These are phyloP conservation scores for Crepidodera aurea DNA, from an alignment of 2,888 invertebrate species.

Conservation along the genomic window DNA sequence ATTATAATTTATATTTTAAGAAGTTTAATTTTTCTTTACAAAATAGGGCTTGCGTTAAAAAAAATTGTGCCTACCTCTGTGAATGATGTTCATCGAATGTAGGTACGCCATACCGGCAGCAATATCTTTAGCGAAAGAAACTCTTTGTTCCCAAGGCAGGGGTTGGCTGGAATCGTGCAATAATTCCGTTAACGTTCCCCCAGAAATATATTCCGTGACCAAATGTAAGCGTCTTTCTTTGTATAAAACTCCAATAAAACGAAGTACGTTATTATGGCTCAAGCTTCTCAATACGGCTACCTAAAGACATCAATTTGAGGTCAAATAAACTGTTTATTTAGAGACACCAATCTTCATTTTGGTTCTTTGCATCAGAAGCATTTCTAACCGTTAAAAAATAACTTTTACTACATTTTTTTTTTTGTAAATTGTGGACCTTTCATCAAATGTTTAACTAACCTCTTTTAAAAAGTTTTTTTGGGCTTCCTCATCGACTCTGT, in stretches of 20 bases:
- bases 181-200: conserved; percentile 87
- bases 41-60: too few relatives aligned
- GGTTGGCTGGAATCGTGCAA: conserved; percentile 76
- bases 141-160: conserved; percentile 82
- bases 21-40: too few relatives aligned
- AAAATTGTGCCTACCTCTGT: conserved; percentile 56
- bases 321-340: too few relatives aligned
- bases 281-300: conserved; percentile 91
- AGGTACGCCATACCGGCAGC: conserved; percentile 93
- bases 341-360: too few relatives aligned
- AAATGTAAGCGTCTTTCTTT: conserved; percentile 90
- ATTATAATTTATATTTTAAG: too few relatives aligned
- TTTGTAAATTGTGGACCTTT: too few relatives aligned
- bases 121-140: conserved; percentile 89
- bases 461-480: conserved; percentile 95
- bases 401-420: too few relatives aligned
- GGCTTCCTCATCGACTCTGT: conserved; percentile 92
- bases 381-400: too few relatives aligned
- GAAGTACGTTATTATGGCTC: conserved; percentile 87
- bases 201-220: conserved; percentile 91
- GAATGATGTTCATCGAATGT: conserved; percentile 94
- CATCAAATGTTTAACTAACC: conserved; percentile 56
- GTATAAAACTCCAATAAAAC: conserved; percentile 92
- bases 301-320: conserved; percentile 52
- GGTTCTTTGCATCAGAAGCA: too few relatives aligned